These are phyloP conservation scores for Scolopax bukidnonensis DNA, from an alignment of 2,797 vertebrate species.

Conservation along the genomic window DNA sequence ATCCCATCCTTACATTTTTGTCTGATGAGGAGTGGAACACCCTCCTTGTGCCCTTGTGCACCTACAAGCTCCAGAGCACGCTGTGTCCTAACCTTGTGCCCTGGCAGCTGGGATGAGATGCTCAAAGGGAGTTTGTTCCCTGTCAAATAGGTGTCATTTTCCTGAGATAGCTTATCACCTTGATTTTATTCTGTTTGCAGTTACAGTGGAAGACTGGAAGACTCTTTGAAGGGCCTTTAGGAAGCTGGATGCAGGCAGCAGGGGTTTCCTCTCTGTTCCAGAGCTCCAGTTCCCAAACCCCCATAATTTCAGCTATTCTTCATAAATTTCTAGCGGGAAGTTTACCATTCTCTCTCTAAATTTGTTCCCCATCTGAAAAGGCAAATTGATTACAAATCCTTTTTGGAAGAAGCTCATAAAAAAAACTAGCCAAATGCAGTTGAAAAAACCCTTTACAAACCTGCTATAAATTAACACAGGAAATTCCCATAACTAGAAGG, in stretches of 20 bases:
- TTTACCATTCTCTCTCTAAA: conserved; percentile 44
- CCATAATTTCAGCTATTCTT: too few species aligned
- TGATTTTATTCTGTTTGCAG: neutral
- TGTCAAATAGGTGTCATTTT: neutral
- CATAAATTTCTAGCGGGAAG: neutral
- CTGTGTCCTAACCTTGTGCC: neutral
- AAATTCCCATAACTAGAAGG: neutral
- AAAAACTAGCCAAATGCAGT: neutral
- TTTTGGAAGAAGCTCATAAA: conserved; percentile 40
- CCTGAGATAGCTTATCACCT: neutral
- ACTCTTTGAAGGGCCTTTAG: conserved; percentile 53
- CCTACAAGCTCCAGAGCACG: neutral
- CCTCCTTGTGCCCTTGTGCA: neutral
- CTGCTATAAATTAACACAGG: neutral
- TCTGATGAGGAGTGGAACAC: neutral
- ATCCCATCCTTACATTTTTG: neutral
- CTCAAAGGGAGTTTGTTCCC: neutral
- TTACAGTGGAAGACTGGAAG: conserved; percentile 25
- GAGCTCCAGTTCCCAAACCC: conserved; percentile 51
- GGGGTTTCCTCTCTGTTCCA: conserved; percentile 30
- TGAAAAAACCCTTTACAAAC: neutral
- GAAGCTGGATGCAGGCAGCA: conserved; percentile 45
- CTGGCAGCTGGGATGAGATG: neutral
- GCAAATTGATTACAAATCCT: conserved; percentile 42
- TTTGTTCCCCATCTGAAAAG: conserved; percentile 56